These are phyloP conservation scores for Lota lota DNA, from an alignment of 2,113 vertebrate genomes.

Conservation along the genomic window DNA sequence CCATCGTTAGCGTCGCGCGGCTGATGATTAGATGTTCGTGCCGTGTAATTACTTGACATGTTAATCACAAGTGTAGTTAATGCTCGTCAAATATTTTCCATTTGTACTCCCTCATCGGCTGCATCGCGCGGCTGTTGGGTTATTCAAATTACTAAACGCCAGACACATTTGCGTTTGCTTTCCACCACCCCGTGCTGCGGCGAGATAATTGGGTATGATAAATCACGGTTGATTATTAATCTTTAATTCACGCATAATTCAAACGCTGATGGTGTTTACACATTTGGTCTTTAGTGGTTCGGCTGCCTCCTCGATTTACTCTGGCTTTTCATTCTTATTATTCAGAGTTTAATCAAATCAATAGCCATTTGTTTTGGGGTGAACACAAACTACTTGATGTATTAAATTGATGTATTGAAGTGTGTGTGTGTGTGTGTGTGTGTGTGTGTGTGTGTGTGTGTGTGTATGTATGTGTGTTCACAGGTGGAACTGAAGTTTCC, in stretches of 20 bases:
- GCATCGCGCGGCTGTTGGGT: not conserved
- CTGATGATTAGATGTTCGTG: slow-evolving; percentile 47
- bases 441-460: not conserved
- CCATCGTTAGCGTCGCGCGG: slow-evolving; percentile 41
- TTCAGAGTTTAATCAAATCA: too few relatives aligned
- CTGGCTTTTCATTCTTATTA: too few relatives aligned
- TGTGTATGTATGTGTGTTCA: slow-evolving; percentile 9
- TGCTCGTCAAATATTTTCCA: slow-evolving; percentile 44
- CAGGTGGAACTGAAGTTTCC: slow-evolving; percentile 98
- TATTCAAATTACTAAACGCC: slow-evolving; percentile 12
- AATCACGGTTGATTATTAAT: not conserved
- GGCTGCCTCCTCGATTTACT: too few relatives aligned
- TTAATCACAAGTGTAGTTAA: slow-evolving; percentile 42
- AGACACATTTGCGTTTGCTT: not conserved
- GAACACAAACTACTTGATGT: too few relatives aligned
- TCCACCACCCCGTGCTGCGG: not conserved
- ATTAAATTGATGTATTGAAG: too few relatives aligned
- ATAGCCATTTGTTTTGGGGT: too few relatives aligned
- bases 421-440: not conserved
- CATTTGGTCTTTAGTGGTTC: not conserved
- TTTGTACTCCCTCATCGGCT: slow-evolving; percentile 23
- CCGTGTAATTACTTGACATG: slow-evolving; percentile 33
- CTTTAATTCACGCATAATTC: not conserved
- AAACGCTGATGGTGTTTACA: not conserved
- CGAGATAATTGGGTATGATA: not conserved